Conservation (phyloP, 2,888 invertebrate species). For the Pseudococcus jackbeardsleyi region DNA sequence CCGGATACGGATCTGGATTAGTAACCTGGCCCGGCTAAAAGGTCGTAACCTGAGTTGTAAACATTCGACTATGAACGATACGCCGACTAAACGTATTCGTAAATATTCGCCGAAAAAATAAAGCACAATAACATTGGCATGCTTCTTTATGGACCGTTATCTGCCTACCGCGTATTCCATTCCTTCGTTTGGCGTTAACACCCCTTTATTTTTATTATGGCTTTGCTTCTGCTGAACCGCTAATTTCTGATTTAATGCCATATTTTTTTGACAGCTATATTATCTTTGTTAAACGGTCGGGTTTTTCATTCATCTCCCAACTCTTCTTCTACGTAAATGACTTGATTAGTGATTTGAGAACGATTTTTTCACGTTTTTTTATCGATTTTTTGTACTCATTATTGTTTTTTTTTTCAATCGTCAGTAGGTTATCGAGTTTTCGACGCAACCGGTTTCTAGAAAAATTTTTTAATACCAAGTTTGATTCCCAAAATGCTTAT, state of each 20-base stretch:
- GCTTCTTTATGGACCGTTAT: neutral
- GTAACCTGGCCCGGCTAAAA: neutral
- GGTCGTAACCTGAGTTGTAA: conserved; percentile 37
- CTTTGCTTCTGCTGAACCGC: neutral
- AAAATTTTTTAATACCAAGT: neutral
- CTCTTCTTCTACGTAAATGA: neutral
- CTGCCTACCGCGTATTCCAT: conserved; percentile 1
- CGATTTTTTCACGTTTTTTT: neutral
- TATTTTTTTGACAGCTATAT: neutral
- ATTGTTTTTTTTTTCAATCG: neutral
- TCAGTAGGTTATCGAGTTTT: neutral
- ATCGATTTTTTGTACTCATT: neutral
- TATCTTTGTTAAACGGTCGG: neutral
- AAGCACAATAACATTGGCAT: neutral
- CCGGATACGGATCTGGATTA: conserved; percentile 54
- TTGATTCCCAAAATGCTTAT: neutral
- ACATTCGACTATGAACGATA: neutral
- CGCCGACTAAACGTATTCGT: neutral
- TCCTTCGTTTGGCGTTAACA: neutral
- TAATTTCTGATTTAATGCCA: conserved; percentile 18
- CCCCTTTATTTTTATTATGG: neutral
- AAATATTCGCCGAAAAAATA: conserved; percentile 21
- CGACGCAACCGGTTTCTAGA: neutral
- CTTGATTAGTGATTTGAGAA: conserved; percentile 15
- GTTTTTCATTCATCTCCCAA: neutral